A percentile compares a stretch with the other conserved stretches of the same genome.
Conservation (phyloP, 2,797 vertebrate species). For the Smutsia gigantea region DNA sequence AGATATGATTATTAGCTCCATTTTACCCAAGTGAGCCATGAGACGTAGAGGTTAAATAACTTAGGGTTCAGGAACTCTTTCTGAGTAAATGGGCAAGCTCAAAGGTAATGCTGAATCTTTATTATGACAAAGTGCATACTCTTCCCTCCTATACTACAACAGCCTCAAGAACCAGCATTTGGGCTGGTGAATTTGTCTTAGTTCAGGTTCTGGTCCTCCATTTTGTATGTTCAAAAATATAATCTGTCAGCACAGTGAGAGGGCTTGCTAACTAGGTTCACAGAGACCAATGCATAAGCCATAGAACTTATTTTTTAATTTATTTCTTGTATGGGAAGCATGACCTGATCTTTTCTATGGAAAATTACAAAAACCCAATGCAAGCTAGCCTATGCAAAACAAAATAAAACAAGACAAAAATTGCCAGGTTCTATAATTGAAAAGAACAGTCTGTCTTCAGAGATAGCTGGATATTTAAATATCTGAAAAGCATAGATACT, state of each 20-base stretch:
- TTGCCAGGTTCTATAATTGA: neutral
- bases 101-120: neutral
- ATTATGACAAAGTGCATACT: neutral
- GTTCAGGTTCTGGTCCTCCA: neutral
- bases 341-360: neutral
- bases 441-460: neutral
- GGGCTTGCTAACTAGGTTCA: neutral
- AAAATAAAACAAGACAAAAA: constrained; percentile 17
- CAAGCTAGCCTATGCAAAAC: neutral
- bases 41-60: neutral
- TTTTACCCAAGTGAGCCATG: neutral
- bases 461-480: neutral
- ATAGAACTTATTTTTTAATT: neutral
- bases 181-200: neutral
- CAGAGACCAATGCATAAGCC: neutral
- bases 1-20: neutral
- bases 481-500: neutral
- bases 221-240: neutral
- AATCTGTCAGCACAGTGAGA: neutral
- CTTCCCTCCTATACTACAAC: neutral
- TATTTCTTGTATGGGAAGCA: neutral
- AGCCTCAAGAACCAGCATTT: neutral
- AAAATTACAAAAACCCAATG: neutral
- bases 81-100: neutral
- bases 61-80: neutral